Percentiles rank a stretch among this genome's conserved stretches.
Conservation (phyloP, 2,888 invertebrate species). For the Exocentrus adspersus region DNA sequence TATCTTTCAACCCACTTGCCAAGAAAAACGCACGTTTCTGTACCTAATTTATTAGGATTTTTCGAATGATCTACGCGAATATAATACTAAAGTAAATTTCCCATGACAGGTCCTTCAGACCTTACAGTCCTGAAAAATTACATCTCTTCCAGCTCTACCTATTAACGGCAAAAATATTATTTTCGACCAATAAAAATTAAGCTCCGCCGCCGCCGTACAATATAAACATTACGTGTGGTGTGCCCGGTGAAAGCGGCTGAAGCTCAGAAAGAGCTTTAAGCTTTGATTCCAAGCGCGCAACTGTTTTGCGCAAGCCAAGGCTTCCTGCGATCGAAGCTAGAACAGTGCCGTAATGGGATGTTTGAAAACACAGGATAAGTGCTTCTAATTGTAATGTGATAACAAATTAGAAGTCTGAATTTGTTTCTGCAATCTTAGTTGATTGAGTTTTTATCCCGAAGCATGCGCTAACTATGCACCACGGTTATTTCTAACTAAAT, state of each 20-base stretch:
- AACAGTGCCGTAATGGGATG: constrained; percentile 20
- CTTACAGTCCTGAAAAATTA: constrained; percentile 15
- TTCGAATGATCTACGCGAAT: too few species aligned
- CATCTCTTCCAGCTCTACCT: constrained; percentile 29
- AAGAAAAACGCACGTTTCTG: constrained; percentile 7
- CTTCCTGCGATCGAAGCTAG: constrained; percentile 33
- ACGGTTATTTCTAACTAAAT: too few species aligned
- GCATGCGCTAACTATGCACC: too few species aligned
- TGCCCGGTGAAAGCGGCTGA: constrained; percentile 29
- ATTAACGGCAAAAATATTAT: constrained; percentile 13
- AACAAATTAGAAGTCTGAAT: too few species aligned
- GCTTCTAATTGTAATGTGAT: too few species aligned
- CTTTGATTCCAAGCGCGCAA: constrained; percentile 33
- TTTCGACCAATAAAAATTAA: constrained; percentile 17
- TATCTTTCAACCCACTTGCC: not conserved
- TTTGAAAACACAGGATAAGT: constrained; percentile 4
- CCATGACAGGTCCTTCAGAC: constrained; percentile 3
- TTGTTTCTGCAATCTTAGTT: too few species aligned
- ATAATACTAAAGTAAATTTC: not conserved
- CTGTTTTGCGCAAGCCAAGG: constrained; percentile 27
- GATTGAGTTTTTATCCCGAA: too few species aligned
- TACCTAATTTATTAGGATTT: too few species aligned
- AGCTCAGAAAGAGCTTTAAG: constrained; percentile 34
- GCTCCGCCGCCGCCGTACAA: constrained; percentile 12
- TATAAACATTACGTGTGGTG: constrained; percentile 34